Conservation (phyloP, 2,888 invertebrate species). For the Acleris sparsana region DNA sequence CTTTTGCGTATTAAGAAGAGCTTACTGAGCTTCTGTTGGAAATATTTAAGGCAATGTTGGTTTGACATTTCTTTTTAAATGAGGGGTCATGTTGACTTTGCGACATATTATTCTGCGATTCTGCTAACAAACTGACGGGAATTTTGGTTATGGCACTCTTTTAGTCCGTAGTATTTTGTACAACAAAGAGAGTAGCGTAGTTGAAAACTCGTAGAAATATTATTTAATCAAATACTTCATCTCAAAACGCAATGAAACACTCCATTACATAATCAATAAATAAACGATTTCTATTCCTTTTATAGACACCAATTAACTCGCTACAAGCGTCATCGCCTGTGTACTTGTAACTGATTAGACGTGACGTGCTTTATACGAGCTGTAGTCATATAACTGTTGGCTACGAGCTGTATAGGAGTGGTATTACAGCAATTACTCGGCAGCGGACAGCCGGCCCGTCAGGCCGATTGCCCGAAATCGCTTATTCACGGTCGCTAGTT, state of each 20-base stretch:
- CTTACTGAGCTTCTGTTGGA: not conserved
- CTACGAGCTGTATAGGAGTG: conserved; percentile 35
- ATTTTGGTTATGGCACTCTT: too few relatives aligned
- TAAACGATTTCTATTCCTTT: conserved; percentile 46
- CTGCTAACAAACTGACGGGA: not conserved
- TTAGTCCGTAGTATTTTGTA: too few relatives aligned
- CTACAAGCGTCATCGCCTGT: conserved; percentile 13
- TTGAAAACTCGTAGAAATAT: not conserved
- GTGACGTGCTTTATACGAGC: conserved; percentile 42
- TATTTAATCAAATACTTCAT: not conserved
- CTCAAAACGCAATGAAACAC: conserved; percentile 3
- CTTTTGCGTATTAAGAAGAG: not conserved
- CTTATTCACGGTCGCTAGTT: conserved; percentile 79
- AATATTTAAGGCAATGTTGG: not conserved
- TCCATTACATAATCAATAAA: conserved; percentile 27
- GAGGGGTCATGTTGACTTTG: not conserved
- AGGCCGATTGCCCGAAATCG: conserved; percentile 63
- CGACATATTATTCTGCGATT: not conserved
- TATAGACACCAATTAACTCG: conserved; percentile 49
- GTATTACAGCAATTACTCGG: conserved; percentile 31
- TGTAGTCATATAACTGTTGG: conserved; percentile 9
- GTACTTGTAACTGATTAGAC: conserved; percentile 41
- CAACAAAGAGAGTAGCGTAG: not conserved
- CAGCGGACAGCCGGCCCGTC: conserved; percentile 14
- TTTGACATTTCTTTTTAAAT: not conserved